Evolutionary conservation across 2,113 vertebrate species (phyloP).

Genomic region (Gracilinanus agilis): DNA sequence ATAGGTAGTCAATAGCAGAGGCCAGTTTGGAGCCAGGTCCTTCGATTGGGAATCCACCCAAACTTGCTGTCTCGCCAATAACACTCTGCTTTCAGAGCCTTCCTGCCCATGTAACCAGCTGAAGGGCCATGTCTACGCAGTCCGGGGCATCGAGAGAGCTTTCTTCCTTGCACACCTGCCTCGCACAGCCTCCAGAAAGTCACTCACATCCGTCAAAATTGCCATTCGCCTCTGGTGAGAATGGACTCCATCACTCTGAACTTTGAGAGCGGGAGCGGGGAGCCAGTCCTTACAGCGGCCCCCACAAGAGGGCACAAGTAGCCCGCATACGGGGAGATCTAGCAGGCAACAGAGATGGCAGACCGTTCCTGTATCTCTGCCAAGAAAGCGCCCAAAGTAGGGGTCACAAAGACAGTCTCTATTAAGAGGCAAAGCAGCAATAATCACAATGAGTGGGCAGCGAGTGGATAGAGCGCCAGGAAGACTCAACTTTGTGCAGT

Average conservation of each 20-base stretch:
- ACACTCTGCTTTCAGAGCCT: background rate
- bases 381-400: too few species aligned
- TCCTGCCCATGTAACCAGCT: background rate
- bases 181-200: background rate
- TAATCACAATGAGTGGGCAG: too few species aligned
- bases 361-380: too few species aligned
- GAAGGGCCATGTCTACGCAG: background rate
- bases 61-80: background rate
- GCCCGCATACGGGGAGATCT: background rate
- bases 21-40: background rate
- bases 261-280: background rate
- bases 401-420: too few species aligned
- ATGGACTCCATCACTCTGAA: background rate
- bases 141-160: background rate
- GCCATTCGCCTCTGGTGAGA: background rate
- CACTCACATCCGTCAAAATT: background rate
- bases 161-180: background rate
- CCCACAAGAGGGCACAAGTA: background rate
- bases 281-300: background rate
- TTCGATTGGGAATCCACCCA: background rate
- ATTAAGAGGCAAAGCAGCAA: too few species aligned
- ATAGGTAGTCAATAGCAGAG: background rate
- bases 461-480: too few species aligned
- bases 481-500: too few species aligned
- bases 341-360: too few species aligned